Evolutionary conservation across 1,140 invertebrate genomes (phyloP).

Genomic region (Drosophila tsacasi): DNA sequence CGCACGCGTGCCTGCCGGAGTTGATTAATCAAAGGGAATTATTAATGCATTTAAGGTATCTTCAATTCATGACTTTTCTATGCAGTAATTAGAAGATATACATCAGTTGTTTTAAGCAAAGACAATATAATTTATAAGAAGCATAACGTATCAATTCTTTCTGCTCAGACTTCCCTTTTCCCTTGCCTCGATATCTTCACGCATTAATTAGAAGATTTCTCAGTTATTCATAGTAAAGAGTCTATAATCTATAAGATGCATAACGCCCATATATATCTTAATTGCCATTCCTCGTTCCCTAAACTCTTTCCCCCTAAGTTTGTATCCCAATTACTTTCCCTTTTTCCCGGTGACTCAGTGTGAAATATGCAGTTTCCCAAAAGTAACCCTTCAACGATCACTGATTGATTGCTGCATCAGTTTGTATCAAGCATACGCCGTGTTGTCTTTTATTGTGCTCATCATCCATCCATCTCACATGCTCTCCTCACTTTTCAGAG

Average conservation of each 20-base stretch:
- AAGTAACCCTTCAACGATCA: conserved; percentile 2
- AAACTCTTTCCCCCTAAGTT: not conserved
- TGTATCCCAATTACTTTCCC: conserved; percentile 1
- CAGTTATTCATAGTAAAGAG: not conserved
- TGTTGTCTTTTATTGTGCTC: conserved; percentile 23
- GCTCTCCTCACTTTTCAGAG: conserved; percentile 28
- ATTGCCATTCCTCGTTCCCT: not conserved
- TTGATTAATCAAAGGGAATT: not conserved
- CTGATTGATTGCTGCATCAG: conserved; percentile 39
- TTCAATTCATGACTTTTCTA: not conserved
- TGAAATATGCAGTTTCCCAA: not conserved
- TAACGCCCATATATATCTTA: not conserved
- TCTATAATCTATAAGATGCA: not conserved
- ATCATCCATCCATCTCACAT: conserved; percentile 17
- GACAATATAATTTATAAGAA: not conserved
- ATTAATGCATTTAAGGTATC: not conserved
- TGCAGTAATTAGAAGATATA: not conserved
- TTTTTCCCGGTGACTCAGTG: not conserved
- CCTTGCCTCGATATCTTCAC: not conserved
- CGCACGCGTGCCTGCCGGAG: not conserved
- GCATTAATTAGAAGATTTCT: not conserved
- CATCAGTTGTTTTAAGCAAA: not conserved
- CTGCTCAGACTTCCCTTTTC: not conserved
- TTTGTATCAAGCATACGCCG: conserved; percentile 60
- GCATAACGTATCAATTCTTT: not conserved